Evolutionary conservation across 2,888 invertebrate species (phyloP), one percentile per base, ranked within the genome.

Genomic region (Cecidostiba fungosa): DNA sequence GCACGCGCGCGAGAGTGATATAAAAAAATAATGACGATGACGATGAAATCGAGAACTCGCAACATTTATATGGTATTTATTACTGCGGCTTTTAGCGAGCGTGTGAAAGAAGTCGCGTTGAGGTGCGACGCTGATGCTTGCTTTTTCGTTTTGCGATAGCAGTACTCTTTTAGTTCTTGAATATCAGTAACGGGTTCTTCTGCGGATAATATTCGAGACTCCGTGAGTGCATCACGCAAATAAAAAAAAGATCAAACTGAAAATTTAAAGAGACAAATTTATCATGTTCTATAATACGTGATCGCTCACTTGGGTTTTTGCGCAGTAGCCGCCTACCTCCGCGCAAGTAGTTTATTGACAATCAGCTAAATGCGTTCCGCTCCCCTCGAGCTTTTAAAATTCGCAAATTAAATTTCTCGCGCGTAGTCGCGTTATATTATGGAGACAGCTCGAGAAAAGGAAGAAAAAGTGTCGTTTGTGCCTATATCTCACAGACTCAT

Each of bases 81-180:
- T 59, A 32, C 73, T 50, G 19, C 12, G 73, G 66, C 73, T 77
- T 83, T 83, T 77, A 83, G 77, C 77, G 72, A 32, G 69, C 5
- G 32, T 16, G 36, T 14, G 32, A 32, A 74, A 77, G 39, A 59
- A 10, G 36, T 6, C 36, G 47, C 54, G 32, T 0, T 36, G 39
- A 69, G 69, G 79, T 76, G 50, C 1, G 78, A 72, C 77, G 72
- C 39, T 29, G 62, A 78, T 39, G 76, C 77, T 19, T 16, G 79
- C 12, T 16, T 80, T 80, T 70, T 26, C 47, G 14, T 70, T 54
- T 50, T 32, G 39, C 54, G 50, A 70, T 54, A 43, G 69, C 70
- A 5, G 43, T 32, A 50, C 19, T 19, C 47, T 47, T 50, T 3
- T 29, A 12, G 12, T 29, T 36, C 26, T 70, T 5, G 59, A 72